These are phyloP conservation scores for Malurus leucopterus DNA, from an alignment of 2,797 vertebrate genomes.

Conservation along the genomic window DNA sequence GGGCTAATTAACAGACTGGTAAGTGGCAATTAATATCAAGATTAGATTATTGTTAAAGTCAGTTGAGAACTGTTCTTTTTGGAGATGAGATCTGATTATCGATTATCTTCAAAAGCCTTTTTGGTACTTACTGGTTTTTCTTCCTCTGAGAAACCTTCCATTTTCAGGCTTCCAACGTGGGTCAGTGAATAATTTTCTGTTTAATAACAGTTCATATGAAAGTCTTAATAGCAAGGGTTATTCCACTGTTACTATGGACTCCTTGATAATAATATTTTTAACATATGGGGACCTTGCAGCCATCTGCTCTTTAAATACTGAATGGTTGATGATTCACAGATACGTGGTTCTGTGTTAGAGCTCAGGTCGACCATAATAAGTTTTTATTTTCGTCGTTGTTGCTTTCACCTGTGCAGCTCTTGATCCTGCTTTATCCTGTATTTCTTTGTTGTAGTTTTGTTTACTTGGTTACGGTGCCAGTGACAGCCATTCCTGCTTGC, in stretches of 20 bases:
- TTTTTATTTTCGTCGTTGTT: constrained; percentile 24
- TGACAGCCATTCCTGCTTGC: constrained; percentile 15
- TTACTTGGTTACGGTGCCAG: constrained; percentile 54
- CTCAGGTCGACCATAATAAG: constrained; percentile 4
- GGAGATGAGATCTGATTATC: neutral
- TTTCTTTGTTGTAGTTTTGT: constrained; percentile 61
- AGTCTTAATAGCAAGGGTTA: neutral
- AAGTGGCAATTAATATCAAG: neutral
- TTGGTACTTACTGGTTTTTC: neutral
- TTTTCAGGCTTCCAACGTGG: neutral
- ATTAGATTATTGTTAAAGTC: constrained; percentile 13
- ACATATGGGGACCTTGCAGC: constrained; percentile 20
- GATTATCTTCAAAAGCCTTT: neutral
- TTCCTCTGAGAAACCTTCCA: neutral
- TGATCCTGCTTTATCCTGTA: constrained; percentile 41
- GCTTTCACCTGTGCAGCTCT: constrained; percentile 54
- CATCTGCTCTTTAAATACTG: constrained; percentile 30
- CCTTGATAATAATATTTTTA: neutral
- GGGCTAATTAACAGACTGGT: neutral
- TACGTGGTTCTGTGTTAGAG: neutral
- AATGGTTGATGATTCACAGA: constrained; percentile 52
- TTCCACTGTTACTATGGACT: constrained; percentile 3
- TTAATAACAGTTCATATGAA: neutral
- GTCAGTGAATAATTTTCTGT: neutral
- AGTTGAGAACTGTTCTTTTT: neutral